Evolutionary conservation across 2,888 invertebrate genomes (phyloP), one percentile per base, ranked within the genome.

Genomic region (Sphecodes monilicornis): DNA sequence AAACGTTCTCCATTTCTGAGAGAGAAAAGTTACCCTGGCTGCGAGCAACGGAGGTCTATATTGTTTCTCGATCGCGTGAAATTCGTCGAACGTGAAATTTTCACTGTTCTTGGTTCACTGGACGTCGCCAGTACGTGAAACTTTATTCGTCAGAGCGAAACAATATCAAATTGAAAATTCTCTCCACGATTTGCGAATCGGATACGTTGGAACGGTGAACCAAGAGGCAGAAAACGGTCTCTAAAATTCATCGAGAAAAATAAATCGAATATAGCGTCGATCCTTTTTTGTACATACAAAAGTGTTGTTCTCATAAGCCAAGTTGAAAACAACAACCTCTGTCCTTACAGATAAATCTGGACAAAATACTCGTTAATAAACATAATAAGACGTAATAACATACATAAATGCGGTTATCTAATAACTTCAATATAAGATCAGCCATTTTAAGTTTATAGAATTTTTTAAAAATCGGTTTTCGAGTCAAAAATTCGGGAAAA

Each of bases 1-100:
- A 69, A 69, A 69, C 72, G 78, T 69, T 73, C 57, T 39, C 39
- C 29, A 41, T 32, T 73, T 66, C 46, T 39, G 32, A 6, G 54
- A 43, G 46, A 71, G 32, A 26, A 39, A 80, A 57, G 76, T 68
- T 76, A 29, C 46, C 32, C 22, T 43, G 26, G 57, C 36, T 32
- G 54, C 74, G 32, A 26, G 50, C 22, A 57, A 50, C 54, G 54
- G 46, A 43, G 41, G 36, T 46, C 68, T 46, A 32, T 54, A 43
- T 41, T 41, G 54, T 26, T 68, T 32, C 64, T 29, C 68, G 76
- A 68, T 80, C 18, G 69, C 43, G 39, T 41, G 57, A 76, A 43
- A 76, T 60, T 43, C 69, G 46, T 76, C 41, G 50, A 68, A 68
- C 76, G 74, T 50, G 78, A 75, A 68, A 43, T 68, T 66, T 79